Base-by-base conservation (phyloP, 2,113 vertebrate genomes). In the Hyla sarda region DNA sequence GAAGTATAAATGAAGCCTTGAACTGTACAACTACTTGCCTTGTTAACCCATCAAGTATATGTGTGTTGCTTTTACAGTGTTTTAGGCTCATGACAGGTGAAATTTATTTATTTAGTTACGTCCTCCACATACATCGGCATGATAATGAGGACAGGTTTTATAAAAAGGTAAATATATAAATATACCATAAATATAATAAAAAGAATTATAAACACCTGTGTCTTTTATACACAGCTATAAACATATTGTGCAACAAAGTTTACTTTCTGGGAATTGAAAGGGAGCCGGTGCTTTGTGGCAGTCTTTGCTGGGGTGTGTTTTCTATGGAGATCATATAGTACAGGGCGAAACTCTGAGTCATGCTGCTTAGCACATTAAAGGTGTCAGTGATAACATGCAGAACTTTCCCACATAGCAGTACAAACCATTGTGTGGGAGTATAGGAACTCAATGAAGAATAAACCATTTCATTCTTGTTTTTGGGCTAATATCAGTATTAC, bases 261-360 rank as follows among this genome's bases (percentile, higher is more conserved):
- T 5, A 52, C 47, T 50, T 16, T 25, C 34, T 37, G 25, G 16
- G 19, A 37, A 32, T 37, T 50, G 9, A 82, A 14, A 62, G 23
- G 23, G 52, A 25, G 21, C 9, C 21, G 60, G 21, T 45, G 52
- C 82, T 60, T 74, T n/a, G 28, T 32, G 17, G 50, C n/a, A 48
- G 74, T 47, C 62, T n/a, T 84, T 75, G 71, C 73, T 74, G 32
- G 71, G 83, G 83, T 76, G 83, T 84, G 72, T 62, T 28, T 45
- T 58, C n/a, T 58, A 83, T 34, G 50, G 19, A 83, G 23, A 28
- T 47, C 37, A 50, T 30, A 67, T 34, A 65, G 41, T 41, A 76
- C 54, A 65, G 12, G 73, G 60, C 45, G 72, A 76, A 84, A 65
- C 72, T 65, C 3, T 84, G 83, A 84, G 54, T 84, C 83, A 84